These are phyloP conservation scores for Sclerodermus sp. DNA, from an alignment of 2,888 invertebrate genomes.

Conservation along the genomic window DNA sequence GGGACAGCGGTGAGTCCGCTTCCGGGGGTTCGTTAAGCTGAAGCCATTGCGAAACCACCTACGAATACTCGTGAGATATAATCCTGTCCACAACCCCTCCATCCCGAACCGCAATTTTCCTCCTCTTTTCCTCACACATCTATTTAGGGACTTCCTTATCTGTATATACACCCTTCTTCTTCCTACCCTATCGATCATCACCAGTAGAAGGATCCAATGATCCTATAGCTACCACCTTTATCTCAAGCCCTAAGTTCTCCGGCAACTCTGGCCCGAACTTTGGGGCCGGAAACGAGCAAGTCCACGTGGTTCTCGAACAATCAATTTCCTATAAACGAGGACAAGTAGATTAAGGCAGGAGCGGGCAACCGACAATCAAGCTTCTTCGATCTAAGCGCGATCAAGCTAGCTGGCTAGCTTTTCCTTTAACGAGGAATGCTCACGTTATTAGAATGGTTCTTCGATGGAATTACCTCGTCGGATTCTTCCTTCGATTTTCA, in stretches of 20 bases:
- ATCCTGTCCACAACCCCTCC: constrained; percentile 15
- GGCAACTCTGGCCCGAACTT: no score
- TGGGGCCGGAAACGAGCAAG: neutral
- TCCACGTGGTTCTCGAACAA: constrained; percentile 1
- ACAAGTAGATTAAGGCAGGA: constrained; percentile 2
- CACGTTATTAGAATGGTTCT: neutral
- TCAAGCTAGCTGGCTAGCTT: neutral
- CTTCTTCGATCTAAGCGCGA: neutral
- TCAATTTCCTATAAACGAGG: constrained; percentile 7
- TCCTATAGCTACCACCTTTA: no score
- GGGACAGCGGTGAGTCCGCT: constrained; percentile 38
- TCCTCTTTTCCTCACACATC: constrained; percentile 1
- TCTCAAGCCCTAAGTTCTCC: no score
- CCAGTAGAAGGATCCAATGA: no score
- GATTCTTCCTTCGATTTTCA: neutral
- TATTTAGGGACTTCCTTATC: neutral
- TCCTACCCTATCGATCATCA: no score
- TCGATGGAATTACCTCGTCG: neutral
- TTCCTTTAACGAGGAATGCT: constrained; percentile 1
- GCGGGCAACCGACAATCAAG: neutral
- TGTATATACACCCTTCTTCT: no score
- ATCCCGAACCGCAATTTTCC: neutral
- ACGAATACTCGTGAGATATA: constrained; percentile 29
- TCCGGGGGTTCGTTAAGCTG: constrained; percentile 40
- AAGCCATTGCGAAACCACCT: constrained; percentile 35